phyloP scores from a whole-genome alignment of 2,888 invertebrate species.

The Girardia tigrina region DNA sequence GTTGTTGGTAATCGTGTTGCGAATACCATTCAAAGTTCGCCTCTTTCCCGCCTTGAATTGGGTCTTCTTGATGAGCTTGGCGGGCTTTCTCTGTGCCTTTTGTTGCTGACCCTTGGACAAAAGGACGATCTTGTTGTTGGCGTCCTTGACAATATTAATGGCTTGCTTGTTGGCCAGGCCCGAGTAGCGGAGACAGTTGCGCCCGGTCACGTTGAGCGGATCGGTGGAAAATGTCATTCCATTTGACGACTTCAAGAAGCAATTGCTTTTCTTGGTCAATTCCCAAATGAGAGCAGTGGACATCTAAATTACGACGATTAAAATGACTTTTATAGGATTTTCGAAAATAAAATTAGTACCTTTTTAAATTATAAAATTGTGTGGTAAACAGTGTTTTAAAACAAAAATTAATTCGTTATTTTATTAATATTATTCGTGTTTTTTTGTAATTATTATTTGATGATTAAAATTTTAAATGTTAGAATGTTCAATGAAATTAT shows the following conservation, averaged over 20 bases:
- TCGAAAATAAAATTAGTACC: too few species aligned
- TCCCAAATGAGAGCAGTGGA: slow-evolving; percentile 15
- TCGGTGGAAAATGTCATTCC: not conserved
- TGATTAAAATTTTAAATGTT: too few species aligned
- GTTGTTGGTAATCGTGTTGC: not conserved
- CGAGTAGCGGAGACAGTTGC: not conserved
- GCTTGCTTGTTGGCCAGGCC: slow-evolving; percentile 6
- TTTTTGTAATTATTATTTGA: too few species aligned
- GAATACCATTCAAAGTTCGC: slow-evolving; percentile 2
- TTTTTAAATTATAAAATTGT: too few species aligned
- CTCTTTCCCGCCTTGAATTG: slow-evolving; percentile 11
- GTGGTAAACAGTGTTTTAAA: too few species aligned
- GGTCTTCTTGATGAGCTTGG: not conserved
- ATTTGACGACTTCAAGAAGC: not conserved
- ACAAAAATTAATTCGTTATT: too few species aligned
- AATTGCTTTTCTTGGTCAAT: not conserved
- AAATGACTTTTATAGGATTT: too few species aligned
- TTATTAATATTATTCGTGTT: too few species aligned
- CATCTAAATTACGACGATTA: too few species aligned
- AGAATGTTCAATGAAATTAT: too few species aligned
- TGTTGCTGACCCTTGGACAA: not conserved
- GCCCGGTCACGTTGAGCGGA: not conserved
- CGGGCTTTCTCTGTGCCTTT: not conserved
- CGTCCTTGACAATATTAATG: not conserved
- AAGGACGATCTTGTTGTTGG: not conserved